Evolutionary conservation across 2,888 invertebrate genomes (phyloP).

Genomic region (Phortica magna): DNA sequence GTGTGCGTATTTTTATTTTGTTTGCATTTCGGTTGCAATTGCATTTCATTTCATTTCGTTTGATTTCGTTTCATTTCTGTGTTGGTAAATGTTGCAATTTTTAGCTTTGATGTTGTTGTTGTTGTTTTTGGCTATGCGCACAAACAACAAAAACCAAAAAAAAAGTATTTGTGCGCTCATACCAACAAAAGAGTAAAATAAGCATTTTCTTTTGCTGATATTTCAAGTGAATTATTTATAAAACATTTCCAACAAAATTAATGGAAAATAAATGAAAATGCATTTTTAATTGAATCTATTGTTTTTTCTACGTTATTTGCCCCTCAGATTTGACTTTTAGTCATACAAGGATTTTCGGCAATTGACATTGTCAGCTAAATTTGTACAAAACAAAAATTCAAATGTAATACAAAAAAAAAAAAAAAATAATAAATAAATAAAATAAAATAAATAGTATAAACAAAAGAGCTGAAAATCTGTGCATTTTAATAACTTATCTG

Average conservation of each 20-base stretch:
- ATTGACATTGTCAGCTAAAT: neutral
- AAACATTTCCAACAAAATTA: constrained; percentile 1
- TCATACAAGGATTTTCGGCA: neutral
- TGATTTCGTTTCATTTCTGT: neutral
- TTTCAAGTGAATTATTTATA: constrained; percentile 4
- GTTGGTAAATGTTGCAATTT: no score
- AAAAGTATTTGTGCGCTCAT: neutral
- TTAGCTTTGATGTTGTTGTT: no score
- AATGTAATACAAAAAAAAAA: constrained; percentile 9
- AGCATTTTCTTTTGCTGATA: neutral
- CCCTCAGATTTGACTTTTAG: neutral
- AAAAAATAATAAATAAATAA: constrained; percentile 25
- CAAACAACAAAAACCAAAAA: neutral
- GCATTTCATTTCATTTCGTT: constrained; percentile 21
- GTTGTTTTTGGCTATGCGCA: neutral
- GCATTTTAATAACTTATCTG: constrained; percentile 14
- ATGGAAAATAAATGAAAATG: constrained; percentile 28
- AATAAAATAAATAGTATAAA: neutral
- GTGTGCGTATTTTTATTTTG: constrained; percentile 18
- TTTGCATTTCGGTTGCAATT: constrained; percentile 25
- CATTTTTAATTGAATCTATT: constrained; percentile 26
- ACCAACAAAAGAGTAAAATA: neutral
- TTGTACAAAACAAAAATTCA: neutral
- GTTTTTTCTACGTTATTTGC: neutral
- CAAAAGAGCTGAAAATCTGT: neutral